Conservation (phyloP, 2,113 vertebrate genomes). For the Castor canadensis region DNA sequence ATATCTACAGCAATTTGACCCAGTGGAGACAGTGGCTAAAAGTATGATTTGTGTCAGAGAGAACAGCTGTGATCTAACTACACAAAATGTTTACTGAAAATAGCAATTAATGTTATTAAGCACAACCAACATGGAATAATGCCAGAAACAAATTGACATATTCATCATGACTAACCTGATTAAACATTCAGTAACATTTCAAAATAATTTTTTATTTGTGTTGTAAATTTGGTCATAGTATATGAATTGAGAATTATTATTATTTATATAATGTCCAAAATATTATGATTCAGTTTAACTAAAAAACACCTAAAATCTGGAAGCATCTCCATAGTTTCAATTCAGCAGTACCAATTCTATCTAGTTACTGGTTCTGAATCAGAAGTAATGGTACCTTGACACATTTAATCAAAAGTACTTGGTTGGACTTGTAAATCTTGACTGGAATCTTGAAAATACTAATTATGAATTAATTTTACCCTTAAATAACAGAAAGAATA, state of each 20-base stretch:
- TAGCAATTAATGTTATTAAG: background rate
- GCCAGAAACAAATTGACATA: background rate
- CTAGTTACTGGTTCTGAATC: background rate
- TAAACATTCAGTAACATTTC: background rate
- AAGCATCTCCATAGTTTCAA: background rate
- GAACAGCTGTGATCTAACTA: background rate
- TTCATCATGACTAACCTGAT: background rate
- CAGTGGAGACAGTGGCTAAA: background rate
- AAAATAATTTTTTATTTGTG: background rate
- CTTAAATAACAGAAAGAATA: constrained; percentile 8
- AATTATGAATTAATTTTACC: constrained; percentile 43
- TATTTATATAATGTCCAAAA: background rate
- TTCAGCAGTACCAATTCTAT: background rate
- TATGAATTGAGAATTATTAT: background rate
- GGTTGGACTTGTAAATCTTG: background rate
- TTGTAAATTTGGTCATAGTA: background rate
- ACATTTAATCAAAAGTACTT: background rate
- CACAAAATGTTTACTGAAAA: background rate
- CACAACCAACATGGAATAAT: background rate
- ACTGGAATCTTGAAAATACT: constrained; percentile 22
- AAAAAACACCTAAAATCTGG: background rate
- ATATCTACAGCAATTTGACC: background rate
- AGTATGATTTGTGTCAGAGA: background rate
- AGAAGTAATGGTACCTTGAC: background rate
- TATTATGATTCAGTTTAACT: background rate